A percentile compares a stretch with the other conserved stretches of the same genome.
phyloP scores from a whole-genome alignment of 2,797 vertebrate genomes.

The Smutsia gigantea region DNA sequence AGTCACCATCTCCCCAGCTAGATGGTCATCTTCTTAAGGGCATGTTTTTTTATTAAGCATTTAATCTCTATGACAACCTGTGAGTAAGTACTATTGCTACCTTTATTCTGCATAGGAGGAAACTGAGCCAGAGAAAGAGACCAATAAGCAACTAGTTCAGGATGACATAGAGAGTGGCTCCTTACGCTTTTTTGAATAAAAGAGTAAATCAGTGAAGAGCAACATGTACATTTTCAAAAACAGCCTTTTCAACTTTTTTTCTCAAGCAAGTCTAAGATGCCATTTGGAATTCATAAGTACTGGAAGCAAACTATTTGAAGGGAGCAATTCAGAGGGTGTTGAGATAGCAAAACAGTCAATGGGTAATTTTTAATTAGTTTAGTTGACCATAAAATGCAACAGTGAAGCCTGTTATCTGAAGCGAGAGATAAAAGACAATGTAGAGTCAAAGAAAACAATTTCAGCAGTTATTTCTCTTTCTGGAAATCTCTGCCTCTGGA shows the following conservation, averaged over 20 bases:
- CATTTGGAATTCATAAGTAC: slow-evolving; percentile 66
- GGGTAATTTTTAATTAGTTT: slow-evolving; percentile 72
- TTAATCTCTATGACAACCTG: not conserved
- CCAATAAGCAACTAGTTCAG: not conserved
- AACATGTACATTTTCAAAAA: slow-evolving; percentile 7
- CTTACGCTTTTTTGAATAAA: slow-evolving; percentile 43
- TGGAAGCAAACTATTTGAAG: slow-evolving; percentile 73
- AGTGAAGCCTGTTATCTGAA: slow-evolving; percentile 69
- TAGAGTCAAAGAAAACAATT: slow-evolving; percentile 71
- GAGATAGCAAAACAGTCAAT: slow-evolving; percentile 58
- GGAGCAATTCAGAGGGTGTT: slow-evolving; percentile 61
- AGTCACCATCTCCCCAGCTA: not conserved
- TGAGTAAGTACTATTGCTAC: not conserved
- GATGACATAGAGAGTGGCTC: not conserved
- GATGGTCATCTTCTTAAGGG: not conserved
- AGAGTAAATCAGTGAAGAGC: slow-evolving; percentile 3
- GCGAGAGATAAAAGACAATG: slow-evolving; percentile 74
- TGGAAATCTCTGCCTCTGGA: slow-evolving; percentile 34
- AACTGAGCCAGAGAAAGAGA: slow-evolving; percentile 26
- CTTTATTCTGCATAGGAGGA: slow-evolving; percentile 25
- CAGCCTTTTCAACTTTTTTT: slow-evolving; percentile 67
- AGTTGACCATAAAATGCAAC: slow-evolving; percentile 75
- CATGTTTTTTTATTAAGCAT: slow-evolving; percentile 1
- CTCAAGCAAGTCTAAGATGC: slow-evolving; percentile 62
- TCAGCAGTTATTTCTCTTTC: slow-evolving; percentile 59